Base-by-base conservation (phyloP, 35 echinoderm and acorn worm genomes). In the Amphiura filiformis region DNA sequence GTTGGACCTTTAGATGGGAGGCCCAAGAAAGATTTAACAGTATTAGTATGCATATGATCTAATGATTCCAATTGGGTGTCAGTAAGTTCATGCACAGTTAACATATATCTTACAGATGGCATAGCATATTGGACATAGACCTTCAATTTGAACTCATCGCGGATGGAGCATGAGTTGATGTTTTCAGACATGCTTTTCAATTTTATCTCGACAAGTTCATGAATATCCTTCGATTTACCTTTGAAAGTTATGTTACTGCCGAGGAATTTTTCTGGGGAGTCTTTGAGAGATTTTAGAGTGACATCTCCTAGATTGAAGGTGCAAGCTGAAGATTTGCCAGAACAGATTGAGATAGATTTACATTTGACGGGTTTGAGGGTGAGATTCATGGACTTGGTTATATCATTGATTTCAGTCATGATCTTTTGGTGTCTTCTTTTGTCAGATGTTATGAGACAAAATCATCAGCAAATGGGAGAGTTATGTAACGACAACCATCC, bases 381-480 rank as follows among this genome's bases (percentile, higher is more conserved):
- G n/a, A 87, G 65, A 26, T 39, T 26, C 85, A 87, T 77, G 31
- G 85, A 77, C 31, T 32, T 9, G 0, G 85, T 76, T 13, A 87
- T 40, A 76, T 77, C 37, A 32, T 39, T 13, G 26, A 87, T 77
- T 23, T 87, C 75, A 31, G 36, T 77, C 85, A 77, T 87, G 35
- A 87, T 38, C 78, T 87, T 77, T 84, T 87, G 84, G 79, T 92
- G 84, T 20, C 35, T 76, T 76, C 77, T 32, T 87, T 91, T 86
- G 40, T 86, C 65, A 22, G 34, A 23, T 9, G 76, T 91, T 30
- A 91, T 86, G 0, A 80, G 77, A 37, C 84, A 80, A 86, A 91
- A 31, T 92, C 90, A 82, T 92, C 90, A 0, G 90, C 84, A 65
- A 92, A 87, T 47, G 84, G 84, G 0, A 92, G 35, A 31, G 70